Conservation (phyloP, 1,140 invertebrate species). For the Helicoverpa armigera region DNA sequence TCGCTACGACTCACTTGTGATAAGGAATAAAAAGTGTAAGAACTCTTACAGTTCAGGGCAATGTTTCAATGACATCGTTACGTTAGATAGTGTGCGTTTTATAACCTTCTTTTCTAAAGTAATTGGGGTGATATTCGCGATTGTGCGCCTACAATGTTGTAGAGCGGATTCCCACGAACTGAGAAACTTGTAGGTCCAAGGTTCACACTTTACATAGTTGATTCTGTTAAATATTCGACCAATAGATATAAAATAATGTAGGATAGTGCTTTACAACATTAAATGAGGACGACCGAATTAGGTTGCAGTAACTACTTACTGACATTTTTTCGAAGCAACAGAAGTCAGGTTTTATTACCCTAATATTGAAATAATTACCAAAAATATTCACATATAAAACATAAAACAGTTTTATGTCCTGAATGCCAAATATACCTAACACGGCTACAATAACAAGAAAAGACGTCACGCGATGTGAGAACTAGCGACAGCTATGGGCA, state of each 20-base stretch:
- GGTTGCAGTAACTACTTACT: too few species aligned
- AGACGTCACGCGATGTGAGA: conserved; percentile 31
- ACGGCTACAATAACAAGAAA: conserved; percentile 41
- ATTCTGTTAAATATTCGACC: conserved; percentile 8
- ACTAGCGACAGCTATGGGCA: conserved; percentile 55
- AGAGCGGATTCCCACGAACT: conserved; percentile 5
- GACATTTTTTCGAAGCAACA: too few species aligned
- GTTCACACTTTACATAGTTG: neutral
- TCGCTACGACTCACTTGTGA: conserved; percentile 63
- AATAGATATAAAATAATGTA: neutral
- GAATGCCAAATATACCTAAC: conserved; percentile 34
- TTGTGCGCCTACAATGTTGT: conserved; percentile 1
- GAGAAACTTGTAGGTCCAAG: neutral
- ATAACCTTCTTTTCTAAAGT: conserved; percentile 24
- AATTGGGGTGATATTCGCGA: conserved; percentile 35
- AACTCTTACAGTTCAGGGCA: conserved; percentile 50
- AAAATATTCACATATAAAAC: neutral
- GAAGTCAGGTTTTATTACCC: too few species aligned
- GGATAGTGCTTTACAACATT: neutral
- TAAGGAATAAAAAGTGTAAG: conserved; percentile 61
- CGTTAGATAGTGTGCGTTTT: conserved; percentile 24
- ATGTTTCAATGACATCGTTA: conserved; percentile 39
- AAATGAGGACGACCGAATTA: too few species aligned
- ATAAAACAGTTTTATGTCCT: conserved; percentile 13
- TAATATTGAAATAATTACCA: neutral